phyloP scores from a whole-genome alignment of 2,113 vertebrate genomes.

The Bombycilla garrulus region DNA sequence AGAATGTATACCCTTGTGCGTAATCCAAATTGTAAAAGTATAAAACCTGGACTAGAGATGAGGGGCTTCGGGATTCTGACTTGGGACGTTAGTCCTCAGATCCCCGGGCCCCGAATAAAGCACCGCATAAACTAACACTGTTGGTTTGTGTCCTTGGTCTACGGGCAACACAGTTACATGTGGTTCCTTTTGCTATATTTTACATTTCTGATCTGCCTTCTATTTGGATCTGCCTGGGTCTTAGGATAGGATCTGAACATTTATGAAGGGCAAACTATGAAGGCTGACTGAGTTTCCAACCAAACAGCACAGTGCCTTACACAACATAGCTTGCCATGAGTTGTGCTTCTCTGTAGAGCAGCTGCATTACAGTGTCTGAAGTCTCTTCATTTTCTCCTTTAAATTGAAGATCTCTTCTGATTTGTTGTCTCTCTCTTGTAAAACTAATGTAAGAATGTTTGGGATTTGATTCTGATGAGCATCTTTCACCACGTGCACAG shows the following conservation, averaged over 20 bases:
- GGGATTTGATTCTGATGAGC: background rate
- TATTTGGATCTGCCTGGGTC: background rate
- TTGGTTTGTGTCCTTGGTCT: too few species aligned
- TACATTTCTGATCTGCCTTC: background rate
- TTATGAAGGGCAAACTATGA: background rate
- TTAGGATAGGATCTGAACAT: background rate
- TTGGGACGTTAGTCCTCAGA: too few species aligned
- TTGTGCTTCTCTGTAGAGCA: rapidly evolving
- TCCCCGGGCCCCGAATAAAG: too few species aligned
- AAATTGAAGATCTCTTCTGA: background rate
- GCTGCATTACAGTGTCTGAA: background rate
- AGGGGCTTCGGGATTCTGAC: too few species aligned
- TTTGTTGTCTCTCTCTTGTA: background rate
- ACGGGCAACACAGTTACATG: background rate
- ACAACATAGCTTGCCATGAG: background rate
- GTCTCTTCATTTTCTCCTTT: background rate
- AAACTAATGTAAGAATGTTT: background rate
- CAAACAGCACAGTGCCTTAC: background rate
- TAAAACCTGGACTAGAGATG: too few species aligned
- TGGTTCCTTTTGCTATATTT: background rate
- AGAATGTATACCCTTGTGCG: too few species aligned
- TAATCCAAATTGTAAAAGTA: too few species aligned
- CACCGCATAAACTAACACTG: too few species aligned
- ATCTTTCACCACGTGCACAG: background rate
- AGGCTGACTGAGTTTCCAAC: background rate